Base-by-base conservation (phyloP, 37 sponge, comb jelly and placozoan genomes). In the Geodia barretti region DNA sequence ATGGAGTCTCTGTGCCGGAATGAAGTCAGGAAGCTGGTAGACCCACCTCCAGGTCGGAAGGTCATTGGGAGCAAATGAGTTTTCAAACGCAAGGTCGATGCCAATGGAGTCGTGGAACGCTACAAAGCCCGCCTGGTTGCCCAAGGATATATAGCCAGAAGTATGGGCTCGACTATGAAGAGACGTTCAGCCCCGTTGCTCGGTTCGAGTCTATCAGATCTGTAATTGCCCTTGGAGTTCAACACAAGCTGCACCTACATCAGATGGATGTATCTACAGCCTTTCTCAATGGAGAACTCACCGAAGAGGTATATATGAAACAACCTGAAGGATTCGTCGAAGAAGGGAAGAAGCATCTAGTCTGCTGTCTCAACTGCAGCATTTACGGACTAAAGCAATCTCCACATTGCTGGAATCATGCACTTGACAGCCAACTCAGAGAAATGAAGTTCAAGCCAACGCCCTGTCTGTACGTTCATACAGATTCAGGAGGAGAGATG, bases 41-140 rank as follows among this genome's bases (percentile, higher is more conserved):
- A n/a, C n/a, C n/a, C n/a, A n/a, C n/a, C n/a, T n/a, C n/a, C n/a
- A n/a, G n/a, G n/a, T n/a, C n/a, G n/a, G n/a, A n/a, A n/a, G n/a
- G n/a, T n/a, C n/a, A n/a, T n/a, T n/a, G 90, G 90, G 0, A 78
- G 79, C 63, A 88, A 83, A 33, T 88, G 89, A 79, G 84, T 88
- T 31, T 88, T 88, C 68, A 88, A 82, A 59, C 35, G 28, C 21
- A 88, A 88, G 60, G 62, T 54, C 19, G 58, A 64, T 72, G 79
- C 80, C 60, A 77, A 89, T 80, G 85, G 90, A 26, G 37, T 62
- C 20, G 66, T 80, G 41, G 90, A 83, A 34, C 31, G 90, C 14
- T 84, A 60, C 76, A 89, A 90, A 63, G 77, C 83, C 31, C 30
- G 82, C 36, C 72, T 85, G 41, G 86, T 85, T 23, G 86, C 82